Evolutionary conservation across 2,888 invertebrate genomes (phyloP).

Genomic region (Drosophila demipolita): DNA sequence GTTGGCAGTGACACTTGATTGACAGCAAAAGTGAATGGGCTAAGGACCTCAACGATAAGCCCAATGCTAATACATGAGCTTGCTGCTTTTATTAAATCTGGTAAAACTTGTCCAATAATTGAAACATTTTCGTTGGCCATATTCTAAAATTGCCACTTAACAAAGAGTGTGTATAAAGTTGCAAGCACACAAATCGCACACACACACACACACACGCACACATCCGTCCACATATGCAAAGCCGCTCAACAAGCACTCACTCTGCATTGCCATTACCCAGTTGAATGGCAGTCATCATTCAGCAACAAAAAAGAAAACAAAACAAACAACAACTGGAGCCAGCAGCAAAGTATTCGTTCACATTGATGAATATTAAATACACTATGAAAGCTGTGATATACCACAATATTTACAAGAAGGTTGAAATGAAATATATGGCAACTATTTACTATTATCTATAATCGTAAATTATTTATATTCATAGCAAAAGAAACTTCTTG

Average conservation of each 20-base stretch:
- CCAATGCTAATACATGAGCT: not conserved
- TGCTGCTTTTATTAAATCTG: slow-evolving; percentile 21
- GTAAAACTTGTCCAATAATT: slow-evolving; percentile 58
- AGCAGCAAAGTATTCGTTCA: slow-evolving; percentile 4
- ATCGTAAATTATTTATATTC: not conserved
- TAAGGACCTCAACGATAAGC: slow-evolving; percentile 40
- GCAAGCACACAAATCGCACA: slow-evolving; percentile 42
- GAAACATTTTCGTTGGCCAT: slow-evolving; percentile 55
- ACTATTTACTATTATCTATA: too few species aligned
- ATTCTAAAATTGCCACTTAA: slow-evolving; percentile 50
- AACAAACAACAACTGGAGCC: slow-evolving; percentile 12
- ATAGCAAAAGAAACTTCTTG: not conserved
- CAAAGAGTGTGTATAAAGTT: slow-evolving; percentile 42
- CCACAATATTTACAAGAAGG: not conserved
- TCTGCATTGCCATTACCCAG: slow-evolving; percentile 45
- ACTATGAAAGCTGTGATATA: not conserved
- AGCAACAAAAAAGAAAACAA: slow-evolving; percentile 32
- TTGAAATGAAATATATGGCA: too few species aligned
- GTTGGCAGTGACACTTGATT: slow-evolving; percentile 73
- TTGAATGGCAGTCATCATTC: slow-evolving; percentile 69
- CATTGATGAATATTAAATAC: not conserved
- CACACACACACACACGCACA: slow-evolving; percentile 35
- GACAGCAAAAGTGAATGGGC: slow-evolving; percentile 76
- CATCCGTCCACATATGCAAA: slow-evolving; percentile 30
- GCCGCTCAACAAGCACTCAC: slow-evolving; percentile 36